phyloP scores from a whole-genome alignment of 2,797 vertebrate genomes.

The Rhinogobio ventralis region DNA sequence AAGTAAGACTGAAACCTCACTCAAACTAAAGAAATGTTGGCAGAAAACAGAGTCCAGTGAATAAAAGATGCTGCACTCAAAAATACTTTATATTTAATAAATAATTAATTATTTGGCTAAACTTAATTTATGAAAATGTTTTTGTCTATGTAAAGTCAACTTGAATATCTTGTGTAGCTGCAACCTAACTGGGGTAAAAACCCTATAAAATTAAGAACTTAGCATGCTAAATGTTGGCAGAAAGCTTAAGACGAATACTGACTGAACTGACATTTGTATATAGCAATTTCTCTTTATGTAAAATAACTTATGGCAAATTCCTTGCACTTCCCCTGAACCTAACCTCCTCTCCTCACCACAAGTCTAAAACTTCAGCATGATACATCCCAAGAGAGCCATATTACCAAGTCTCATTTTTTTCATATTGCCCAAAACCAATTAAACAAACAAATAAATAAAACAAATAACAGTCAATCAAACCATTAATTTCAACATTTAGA shows the following conservation, averaged over 20 bases:
- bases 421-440: neutral
- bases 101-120: neutral
- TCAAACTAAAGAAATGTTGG: slow-evolving; percentile 33
- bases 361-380: neutral
- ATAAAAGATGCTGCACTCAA: neutral
- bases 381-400: neutral
- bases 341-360: neutral
- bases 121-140: neutral
- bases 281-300: neutral
- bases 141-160: neutral
- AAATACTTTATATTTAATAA: neutral
- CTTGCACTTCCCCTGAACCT: neutral
- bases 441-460: neutral
- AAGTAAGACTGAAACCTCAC: slow-evolving; percentile 72
- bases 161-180: neutral
- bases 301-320: neutral
- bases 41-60: neutral
- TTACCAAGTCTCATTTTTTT: neutral
- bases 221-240: neutral
- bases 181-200: neutral
- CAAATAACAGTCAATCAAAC: too few relatives aligned
- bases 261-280: neutral
- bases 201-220: neutral
- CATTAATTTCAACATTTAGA: neutral
- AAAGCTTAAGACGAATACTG: neutral